These are phyloP conservation scores for Alcedo atthis DNA, from an alignment of 2,797 vertebrate genomes.

Conservation along the genomic window DNA sequence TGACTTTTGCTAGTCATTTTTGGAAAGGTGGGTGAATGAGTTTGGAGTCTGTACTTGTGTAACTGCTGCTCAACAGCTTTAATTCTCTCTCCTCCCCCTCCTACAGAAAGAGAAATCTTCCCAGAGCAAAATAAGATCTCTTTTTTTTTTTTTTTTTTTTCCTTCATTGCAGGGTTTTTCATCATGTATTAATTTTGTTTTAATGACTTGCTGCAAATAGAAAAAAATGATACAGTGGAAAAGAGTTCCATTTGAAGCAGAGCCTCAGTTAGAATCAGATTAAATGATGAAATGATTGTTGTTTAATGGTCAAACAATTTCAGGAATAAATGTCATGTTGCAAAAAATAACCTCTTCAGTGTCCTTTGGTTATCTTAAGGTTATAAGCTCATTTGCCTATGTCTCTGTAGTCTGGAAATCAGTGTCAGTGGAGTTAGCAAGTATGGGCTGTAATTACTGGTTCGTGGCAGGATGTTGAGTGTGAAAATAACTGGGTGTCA, in stretches of 20 bases:
- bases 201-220: constrained; percentile 16
- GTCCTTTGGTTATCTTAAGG: constrained; percentile 52
- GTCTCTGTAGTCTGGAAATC: constrained; percentile 51
- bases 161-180: not conserved
- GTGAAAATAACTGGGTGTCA: constrained; percentile 75
- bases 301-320: constrained; percentile 44
- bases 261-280: constrained; percentile 2
- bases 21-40: not conserved
- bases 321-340: constrained; percentile 49
- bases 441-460: constrained; percentile 57
- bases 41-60: not conserved
- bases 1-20: not conserved
- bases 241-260: constrained; percentile 8
- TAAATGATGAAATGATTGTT: not conserved
- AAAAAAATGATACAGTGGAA: not conserved
- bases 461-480: constrained; percentile 52
- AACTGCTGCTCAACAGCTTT: not conserved
- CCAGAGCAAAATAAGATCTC: not conserved
- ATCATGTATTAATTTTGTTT: constrained; percentile 28
- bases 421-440: constrained; percentile 28
- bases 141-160: not conserved
- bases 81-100: not conserved
- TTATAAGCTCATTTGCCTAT: constrained; percentile 56
- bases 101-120: not conserved
- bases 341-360: constrained; percentile 38